Conservation (phyloP, 2,888 invertebrate species). For the Taenaris catops region DNA sequence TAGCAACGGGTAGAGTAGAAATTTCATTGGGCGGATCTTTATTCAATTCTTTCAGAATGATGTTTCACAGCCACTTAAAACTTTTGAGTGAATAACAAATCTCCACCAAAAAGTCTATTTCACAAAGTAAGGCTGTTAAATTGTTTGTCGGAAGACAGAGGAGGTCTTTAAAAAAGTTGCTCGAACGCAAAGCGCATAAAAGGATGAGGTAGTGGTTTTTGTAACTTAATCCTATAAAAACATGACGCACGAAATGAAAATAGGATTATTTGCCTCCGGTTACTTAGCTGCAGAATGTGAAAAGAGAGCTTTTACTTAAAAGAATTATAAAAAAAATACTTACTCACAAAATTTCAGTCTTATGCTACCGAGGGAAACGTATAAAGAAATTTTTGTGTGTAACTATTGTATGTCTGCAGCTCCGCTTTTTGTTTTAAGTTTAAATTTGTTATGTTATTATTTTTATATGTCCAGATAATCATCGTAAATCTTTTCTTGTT, state of each 20-base stretch:
- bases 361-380: background rate
- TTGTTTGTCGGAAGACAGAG: slow-evolving; percentile 63
- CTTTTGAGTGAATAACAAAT: slow-evolving; percentile 77
- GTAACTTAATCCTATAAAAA: slow-evolving; percentile 26
- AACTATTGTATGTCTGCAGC: slow-evolving; percentile 1
- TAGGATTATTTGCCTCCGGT: slow-evolving; percentile 25
- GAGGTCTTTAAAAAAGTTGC: slow-evolving; percentile 60
- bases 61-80: slow-evolving; percentile 78
- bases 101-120: slow-evolving; percentile 70
- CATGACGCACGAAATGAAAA: slow-evolving; percentile 25
- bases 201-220: slow-evolving; percentile 33
- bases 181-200: slow-evolving; percentile 54
- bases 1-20: slow-evolving; percentile 33
- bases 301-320: slow-evolving; percentile 11
- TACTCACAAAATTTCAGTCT: slow-evolving; percentile 4
- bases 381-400: background rate
- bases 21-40: slow-evolving; percentile 37
- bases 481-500: too few species aligned
- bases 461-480: too few species aligned
- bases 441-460: too few species aligned
- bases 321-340: slow-evolving; percentile 13
- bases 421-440: background rate
- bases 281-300: slow-evolving; percentile 15
- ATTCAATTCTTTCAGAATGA: slow-evolving; percentile 70
- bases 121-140: slow-evolving; percentile 68